Conservation (phyloP, 2,113 vertebrate genomes). For the Corapipo altera region DNA sequence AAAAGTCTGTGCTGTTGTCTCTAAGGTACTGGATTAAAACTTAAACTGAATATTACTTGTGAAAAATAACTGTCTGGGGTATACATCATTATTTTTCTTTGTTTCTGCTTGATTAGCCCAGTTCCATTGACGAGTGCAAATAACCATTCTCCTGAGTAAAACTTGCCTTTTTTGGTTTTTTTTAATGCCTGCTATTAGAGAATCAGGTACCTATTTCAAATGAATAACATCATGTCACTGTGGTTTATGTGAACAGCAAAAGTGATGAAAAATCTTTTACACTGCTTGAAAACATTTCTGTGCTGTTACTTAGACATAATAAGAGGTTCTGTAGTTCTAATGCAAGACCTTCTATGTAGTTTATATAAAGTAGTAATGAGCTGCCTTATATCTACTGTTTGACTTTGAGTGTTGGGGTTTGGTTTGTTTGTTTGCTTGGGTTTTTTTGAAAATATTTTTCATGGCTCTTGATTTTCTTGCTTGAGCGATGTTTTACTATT, state of each 20-base stretch:
- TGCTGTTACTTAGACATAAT: neutral
- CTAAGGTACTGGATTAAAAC: slow-evolving; percentile 1
- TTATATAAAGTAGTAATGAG: neutral
- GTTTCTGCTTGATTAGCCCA: slow-evolving; percentile 29
- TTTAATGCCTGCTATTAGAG: neutral
- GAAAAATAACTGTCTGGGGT: slow-evolving; percentile 40
- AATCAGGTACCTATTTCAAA: neutral
- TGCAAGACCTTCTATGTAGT: neutral
- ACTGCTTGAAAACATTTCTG: neutral
- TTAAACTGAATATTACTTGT: slow-evolving; percentile 1
- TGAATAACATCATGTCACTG: neutral
- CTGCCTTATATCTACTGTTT: neutral
- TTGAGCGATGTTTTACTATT: neutral
- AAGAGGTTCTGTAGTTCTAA: neutral
- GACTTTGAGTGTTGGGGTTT: neutral
- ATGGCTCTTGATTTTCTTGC: neutral
- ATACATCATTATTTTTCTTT: slow-evolving; percentile 39
- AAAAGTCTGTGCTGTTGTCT: neutral
- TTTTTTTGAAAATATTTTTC: neutral
- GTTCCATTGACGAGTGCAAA: neutral
- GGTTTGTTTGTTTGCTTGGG: neutral
- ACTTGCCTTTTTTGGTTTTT: neutral
- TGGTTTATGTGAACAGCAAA: neutral
- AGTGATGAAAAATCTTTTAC: neutral
- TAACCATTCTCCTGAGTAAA: slow-evolving; percentile 25